Conservation (phyloP, 2,888 invertebrate species). For the Diarsia brunnea region DNA sequence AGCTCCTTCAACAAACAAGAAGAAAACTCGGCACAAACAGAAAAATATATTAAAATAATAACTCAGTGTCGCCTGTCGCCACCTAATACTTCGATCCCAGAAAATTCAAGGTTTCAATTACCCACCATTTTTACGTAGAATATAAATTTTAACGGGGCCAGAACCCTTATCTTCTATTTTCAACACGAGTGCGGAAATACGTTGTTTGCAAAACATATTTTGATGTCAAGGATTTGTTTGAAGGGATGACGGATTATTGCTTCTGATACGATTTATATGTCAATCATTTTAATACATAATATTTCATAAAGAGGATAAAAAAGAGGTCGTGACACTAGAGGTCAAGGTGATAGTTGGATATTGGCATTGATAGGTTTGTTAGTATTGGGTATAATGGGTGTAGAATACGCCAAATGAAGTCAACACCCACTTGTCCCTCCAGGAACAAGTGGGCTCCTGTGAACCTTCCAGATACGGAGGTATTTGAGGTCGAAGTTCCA, state of each 20-base stretch:
- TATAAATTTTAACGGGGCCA: constrained; percentile 78
- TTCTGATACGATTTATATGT: not conserved
- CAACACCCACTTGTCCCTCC: too few species aligned
- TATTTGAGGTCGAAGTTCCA: too few species aligned
- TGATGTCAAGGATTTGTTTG: constrained; percentile 2
- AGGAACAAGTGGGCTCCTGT: too few species aligned
- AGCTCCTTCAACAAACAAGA: constrained; percentile 26
- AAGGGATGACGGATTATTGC: not conserved
- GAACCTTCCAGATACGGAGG: too few species aligned
- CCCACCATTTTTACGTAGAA: constrained; percentile 72
- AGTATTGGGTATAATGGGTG: too few species aligned
- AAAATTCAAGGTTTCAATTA: constrained; percentile 64
- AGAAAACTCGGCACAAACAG: constrained; percentile 44
- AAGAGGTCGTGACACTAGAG: not conserved
- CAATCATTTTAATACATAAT: not conserved
- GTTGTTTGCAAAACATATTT: constrained; percentile 41
- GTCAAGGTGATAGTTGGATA: not conserved
- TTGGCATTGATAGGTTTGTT: not conserved
- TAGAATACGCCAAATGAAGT: too few species aligned
- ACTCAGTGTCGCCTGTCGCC: constrained; percentile 66
- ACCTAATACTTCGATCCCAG: constrained; percentile 66
- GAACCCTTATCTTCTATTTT: constrained; percentile 76
- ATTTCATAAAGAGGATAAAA: not conserved
- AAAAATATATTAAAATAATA: constrained; percentile 72
- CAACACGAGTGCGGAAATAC: constrained; percentile 61